Conservation (phyloP, 2,113 vertebrate genomes). For the Periophthalmus modestus region DNA sequence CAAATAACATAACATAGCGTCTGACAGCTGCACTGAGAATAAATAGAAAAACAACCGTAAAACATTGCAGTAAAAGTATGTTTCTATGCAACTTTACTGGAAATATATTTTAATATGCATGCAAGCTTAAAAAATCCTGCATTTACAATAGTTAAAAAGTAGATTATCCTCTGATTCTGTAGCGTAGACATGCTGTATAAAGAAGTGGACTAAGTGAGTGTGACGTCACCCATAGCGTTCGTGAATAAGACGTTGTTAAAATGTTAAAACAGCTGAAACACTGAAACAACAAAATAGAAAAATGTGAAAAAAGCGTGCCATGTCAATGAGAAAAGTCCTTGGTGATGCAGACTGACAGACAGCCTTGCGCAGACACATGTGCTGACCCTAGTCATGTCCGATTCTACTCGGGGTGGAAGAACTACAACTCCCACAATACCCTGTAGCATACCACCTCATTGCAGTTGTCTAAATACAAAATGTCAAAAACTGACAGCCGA, state of each 20-base stretch:
- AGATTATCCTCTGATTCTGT: too few species aligned
- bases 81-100: neutral
- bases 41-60: slow-evolving; percentile 15
- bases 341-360: neutral
- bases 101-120: neutral
- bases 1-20: slow-evolving; percentile 26
- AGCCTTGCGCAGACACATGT: neutral
- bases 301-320: neutral
- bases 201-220: too few species aligned
- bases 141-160: too few species aligned
- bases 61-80: neutral
- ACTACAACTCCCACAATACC: slow-evolving; percentile 46
- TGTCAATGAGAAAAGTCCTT: neutral
- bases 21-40: slow-evolving; percentile 36
- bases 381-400: slow-evolving; percentile 1
- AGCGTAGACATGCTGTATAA: too few species aligned
- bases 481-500: slow-evolving; percentile 28
- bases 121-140: neutral
- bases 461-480: slow-evolving; percentile 27
- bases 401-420: slow-evolving; percentile 19
- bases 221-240: too few species aligned
- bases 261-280: neutral
- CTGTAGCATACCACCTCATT: slow-evolving; percentile 31
- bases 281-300: neutral
- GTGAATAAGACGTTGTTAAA: too few species aligned